Base-by-base conservation (phyloP, 1,140 invertebrate species). In the Diorhabda carinulata region DNA sequence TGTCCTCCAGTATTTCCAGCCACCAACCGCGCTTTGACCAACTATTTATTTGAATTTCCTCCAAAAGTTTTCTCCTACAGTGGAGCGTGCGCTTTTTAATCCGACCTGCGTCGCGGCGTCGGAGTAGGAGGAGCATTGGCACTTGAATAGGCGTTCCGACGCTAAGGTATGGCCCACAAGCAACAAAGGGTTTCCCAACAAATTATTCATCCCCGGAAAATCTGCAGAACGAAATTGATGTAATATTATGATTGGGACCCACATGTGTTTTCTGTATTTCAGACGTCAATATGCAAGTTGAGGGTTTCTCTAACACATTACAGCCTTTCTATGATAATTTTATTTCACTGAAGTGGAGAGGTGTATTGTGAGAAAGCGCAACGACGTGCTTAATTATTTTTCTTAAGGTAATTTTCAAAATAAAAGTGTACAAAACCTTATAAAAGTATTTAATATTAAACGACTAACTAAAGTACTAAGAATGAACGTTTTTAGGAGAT, bases 151-250 rank as follows among this genome's bases (percentile, higher is more conserved):
- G 78, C 78, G 78, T 74, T 71, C 71, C 77, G 71, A 58, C 47
- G 68, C 63, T 59, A 66, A 77, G 78, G 77, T 77, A 74, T 78
- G 76, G 75, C 77, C 77, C 76, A 78, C 78, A 67, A 70, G 74
- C 72, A 74, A 79, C 78, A 77, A 78, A 79, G 75, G 76, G 77
- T 76, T 25, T 77, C 74, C 61, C 10, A 69, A 71, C 74, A 75
- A 78, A 77, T 78, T 79, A 79, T 79, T 79, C 78, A 79, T 79
- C 77, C 78, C 74, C 47, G n/a, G 47, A 52, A 52, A 52, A 52
- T 52, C 47, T 52, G 47, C 47, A 52, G 47, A 52, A 52, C n/a
- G 3, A 3, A 52, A 52, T 52, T 52, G 47, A 52, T 52, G 47
- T 52, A 52, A 52, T n/a, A 25, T 25, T 25, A 52, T 52, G 47